phyloP scores from a whole-genome alignment of 2,888 invertebrate genomes.

The Laothoe populi region DNA sequence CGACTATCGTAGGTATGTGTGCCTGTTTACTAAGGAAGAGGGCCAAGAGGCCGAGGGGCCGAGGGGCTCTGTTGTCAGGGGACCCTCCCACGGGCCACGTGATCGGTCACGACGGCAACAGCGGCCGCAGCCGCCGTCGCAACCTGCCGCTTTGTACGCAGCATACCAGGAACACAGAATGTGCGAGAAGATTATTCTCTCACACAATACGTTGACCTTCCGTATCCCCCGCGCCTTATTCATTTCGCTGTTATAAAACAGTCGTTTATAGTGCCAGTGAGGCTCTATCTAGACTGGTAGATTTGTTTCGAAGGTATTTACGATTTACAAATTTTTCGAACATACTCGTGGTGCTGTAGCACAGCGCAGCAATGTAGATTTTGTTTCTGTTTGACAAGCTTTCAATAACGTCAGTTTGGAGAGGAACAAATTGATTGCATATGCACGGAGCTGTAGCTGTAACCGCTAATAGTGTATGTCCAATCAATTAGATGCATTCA shows the following conservation, averaged over 20 bases:
- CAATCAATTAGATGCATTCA: conserved; percentile 9
- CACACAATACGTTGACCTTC: conserved; percentile 44
- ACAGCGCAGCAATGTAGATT: conserved; percentile 21
- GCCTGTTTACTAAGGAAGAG: conserved; percentile 33
- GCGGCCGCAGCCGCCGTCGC: conserved; percentile 43
- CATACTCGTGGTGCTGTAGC: conserved; percentile 8
- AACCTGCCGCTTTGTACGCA: conserved; percentile 41
- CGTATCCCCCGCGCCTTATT: conserved; percentile 35
- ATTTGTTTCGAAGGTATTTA: neutral
- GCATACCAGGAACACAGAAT: conserved; percentile 47
- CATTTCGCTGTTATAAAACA: conserved; percentile 18
- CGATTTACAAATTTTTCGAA: conserved; percentile 10
- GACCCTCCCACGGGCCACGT: conserved; percentile 44
- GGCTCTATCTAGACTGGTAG: conserved; percentile 1
- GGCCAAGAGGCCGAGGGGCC: conserved; percentile 36
- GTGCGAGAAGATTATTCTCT: conserved; percentile 42
- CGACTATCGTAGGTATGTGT: conserved; percentile 34
- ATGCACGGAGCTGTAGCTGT: conserved; percentile 4
- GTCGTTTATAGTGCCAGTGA: neutral
- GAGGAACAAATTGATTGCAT: conserved; percentile 23
- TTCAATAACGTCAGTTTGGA: conserved; percentile 20
- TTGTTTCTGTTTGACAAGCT: conserved; percentile 24
- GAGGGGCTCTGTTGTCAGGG: conserved; percentile 42
- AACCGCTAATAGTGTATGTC: conserved; percentile 1
- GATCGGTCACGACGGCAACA: conserved; percentile 31